Evolutionary conservation across 2,797 vertebrate species (phyloP), one percentile per base, ranked within the genome.

Genomic region (Malurus splendens): DNA sequence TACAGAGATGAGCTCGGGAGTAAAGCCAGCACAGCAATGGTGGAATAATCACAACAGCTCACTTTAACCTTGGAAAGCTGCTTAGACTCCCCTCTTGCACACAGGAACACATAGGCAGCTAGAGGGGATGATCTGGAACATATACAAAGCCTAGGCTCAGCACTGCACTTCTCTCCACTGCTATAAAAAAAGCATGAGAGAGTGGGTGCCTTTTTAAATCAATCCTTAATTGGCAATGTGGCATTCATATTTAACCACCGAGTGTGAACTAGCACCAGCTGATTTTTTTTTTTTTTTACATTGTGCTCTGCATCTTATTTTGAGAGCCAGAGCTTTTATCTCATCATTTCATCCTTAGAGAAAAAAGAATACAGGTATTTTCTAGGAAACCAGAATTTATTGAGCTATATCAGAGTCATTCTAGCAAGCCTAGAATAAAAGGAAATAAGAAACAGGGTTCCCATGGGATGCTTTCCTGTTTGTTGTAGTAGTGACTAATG

Each of bases 71-170:
- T 41, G n/a, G 30, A 68, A 56, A 87, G 36, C 10, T 66, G 14
- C 38, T 55, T 2, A 51, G 47, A 7, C 17, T 56, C 28, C 33
- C 11, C 23, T 61, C 41, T 7, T 42, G 23, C 41, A 57, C 64
- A 45, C 0, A 64, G 30, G 15, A 7, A 5, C 30, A 55, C 6
- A 68, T 1, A 61, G 7, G 12, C 19, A 90, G 48, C 32, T 19
- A 14, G 0, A 61, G n/a, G 19, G 9, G 24, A 54, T 12, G 4
- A 54, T 38, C 0, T 20, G 1, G 38, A 67, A 14, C 28, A 22
- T 1, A 33, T 6, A 66, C 12, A 71, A 36, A 12, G 8, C 27
- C 68, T 11, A 42, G 54, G 12, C 54, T 67, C 67, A n/a, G 6
- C 79, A 15, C 36, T 20, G 0, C 3, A 32, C n/a, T 30, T 38